phyloP scores from a whole-genome alignment of 1,140 invertebrate genomes.

The Drosophila busckii region DNA sequence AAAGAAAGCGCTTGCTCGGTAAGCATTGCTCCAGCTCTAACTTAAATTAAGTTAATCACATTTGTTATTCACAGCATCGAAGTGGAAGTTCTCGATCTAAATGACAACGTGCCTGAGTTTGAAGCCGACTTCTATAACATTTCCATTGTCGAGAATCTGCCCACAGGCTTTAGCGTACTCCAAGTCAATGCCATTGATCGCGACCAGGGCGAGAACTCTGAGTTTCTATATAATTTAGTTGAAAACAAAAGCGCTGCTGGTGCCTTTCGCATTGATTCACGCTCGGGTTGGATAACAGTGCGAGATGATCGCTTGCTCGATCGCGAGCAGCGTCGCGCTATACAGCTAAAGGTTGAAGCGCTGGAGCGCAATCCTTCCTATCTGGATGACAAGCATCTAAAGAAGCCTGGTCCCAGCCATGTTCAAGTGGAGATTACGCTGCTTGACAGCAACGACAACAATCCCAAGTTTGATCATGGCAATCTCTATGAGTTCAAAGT shows the following conservation, averaged over 20 bases:
- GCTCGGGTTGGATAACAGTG: constrained; percentile 91
- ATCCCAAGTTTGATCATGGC: constrained; percentile 89
- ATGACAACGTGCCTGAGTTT: constrained; percentile 91
- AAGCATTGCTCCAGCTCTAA: not conserved
- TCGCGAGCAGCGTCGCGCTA: constrained; percentile 85
- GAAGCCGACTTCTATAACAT: constrained; percentile 94
- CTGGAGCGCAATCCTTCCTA: constrained; percentile 81
- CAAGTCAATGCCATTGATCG: constrained; percentile 89
- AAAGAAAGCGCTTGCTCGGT: constrained; percentile 84
- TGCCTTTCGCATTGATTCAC: constrained; percentile 88
- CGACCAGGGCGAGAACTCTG: constrained; percentile 90
- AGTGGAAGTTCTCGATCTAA: constrained; percentile 88
- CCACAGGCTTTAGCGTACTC: constrained; percentile 90
- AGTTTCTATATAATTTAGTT: constrained; percentile 87
- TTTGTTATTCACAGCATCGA: constrained; percentile 81
- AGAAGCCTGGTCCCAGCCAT: constrained; percentile 79
- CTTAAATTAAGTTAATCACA: not conserved
- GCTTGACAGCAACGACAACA: constrained; percentile 92
- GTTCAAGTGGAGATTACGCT: constrained; percentile 89
- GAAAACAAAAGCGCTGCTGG: constrained; percentile 83
- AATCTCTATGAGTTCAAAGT: constrained; percentile 90
- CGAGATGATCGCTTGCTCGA: constrained; percentile 88
- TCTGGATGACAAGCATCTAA: constrained; percentile 54
- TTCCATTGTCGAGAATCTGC: constrained; percentile 93
- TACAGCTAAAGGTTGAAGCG: constrained; percentile 87